Evolutionary conservation across 2,888 invertebrate genomes (phyloP).

Genomic region (Sycophila texana): DNA sequence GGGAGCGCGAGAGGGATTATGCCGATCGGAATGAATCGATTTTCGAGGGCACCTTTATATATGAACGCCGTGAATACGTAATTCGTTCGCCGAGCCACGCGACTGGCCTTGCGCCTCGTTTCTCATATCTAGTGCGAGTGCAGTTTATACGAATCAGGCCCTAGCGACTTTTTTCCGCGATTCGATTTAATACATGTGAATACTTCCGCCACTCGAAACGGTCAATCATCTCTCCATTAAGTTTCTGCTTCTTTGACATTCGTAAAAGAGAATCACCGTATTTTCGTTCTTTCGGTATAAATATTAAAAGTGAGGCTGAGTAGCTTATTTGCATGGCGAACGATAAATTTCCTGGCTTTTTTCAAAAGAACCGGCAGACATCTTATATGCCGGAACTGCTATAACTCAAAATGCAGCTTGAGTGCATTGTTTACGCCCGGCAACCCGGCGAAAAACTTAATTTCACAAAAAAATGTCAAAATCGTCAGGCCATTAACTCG

Average conservation of each 20-base stretch:
- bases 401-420: constrained; percentile 26
- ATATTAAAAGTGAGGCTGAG: background rate
- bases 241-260: too few species aligned
- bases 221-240: too few species aligned
- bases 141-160: background rate
- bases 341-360: constrained; percentile 15
- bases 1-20: constrained; percentile 5
- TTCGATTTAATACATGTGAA: background rate
- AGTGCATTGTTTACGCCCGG: constrained; percentile 28
- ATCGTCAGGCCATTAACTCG: constrained; percentile 14
- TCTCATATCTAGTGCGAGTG: constrained; percentile 12
- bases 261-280: too few species aligned
- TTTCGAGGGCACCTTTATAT: background rate
- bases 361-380: constrained; percentile 6
- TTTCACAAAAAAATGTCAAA: constrained; percentile 22
- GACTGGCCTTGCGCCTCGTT: background rate
- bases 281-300: background rate
- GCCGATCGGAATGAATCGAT: constrained; percentile 41
- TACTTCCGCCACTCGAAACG: constrained; percentile 1
- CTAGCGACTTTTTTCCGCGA: constrained; percentile 29
- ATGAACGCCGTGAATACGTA: background rate
- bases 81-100: background rate
- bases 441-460: constrained; percentile 22
- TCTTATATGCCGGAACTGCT: constrained; percentile 16
- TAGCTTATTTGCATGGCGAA: constrained; percentile 7